Conservation (phyloP, 2,797 vertebrate genomes). For the Bufotes viridis region DNA sequence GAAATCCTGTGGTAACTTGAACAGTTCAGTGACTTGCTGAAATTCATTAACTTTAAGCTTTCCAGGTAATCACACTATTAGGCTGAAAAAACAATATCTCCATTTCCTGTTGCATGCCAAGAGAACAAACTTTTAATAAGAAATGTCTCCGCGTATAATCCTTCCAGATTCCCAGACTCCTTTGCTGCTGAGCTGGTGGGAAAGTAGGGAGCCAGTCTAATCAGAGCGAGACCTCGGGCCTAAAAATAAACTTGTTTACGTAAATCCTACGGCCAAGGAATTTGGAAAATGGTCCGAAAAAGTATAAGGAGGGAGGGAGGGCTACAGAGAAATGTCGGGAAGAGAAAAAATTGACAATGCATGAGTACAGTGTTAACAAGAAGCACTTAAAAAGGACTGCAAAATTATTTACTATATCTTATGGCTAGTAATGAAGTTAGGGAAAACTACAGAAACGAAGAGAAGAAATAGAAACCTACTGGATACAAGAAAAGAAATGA, state of each 20-base stretch:
- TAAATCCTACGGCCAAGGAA: constrained; percentile 58
- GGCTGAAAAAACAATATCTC: neutral
- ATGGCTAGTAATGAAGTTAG: neutral
- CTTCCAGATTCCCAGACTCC: constrained; percentile 40
- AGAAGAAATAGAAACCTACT: neutral
- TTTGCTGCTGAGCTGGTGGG: constrained; percentile 52
- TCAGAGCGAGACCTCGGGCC: constrained; percentile 56
- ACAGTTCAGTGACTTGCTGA: neutral
- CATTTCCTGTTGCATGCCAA: constrained; percentile 7
- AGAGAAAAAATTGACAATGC: constrained; percentile 28
- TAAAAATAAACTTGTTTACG: constrained; percentile 62
- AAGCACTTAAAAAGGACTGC: neutral
- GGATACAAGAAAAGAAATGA: neutral
- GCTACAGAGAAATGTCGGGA: neutral
- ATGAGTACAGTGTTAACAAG: constrained; percentile 2
- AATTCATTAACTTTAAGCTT: neutral
- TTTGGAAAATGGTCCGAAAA: constrained; percentile 57
- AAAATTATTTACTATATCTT: neutral
- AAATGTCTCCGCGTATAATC: constrained; percentile 11
- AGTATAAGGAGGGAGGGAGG: constrained; percentile 22
- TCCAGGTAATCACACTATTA: neutral
- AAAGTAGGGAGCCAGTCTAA: constrained; percentile 54
- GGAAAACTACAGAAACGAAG: neutral
- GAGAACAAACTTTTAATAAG: neutral
- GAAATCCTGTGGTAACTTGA: neutral